phyloP scores from a whole-genome alignment of 2,797 vertebrate genomes.

The Pelodytes ibericus region DNA sequence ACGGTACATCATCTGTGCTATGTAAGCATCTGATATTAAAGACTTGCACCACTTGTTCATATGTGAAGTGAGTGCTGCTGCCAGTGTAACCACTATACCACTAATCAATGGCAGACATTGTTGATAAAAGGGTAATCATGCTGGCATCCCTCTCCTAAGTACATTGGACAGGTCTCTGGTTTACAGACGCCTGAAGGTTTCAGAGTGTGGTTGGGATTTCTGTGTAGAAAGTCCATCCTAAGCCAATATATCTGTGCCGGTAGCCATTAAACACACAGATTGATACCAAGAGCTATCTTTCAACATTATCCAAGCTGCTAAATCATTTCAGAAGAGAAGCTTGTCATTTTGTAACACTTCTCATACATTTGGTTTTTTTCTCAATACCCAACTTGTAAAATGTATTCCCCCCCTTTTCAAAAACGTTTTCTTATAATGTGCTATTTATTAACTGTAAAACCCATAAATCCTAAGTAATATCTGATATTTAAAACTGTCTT shows the following conservation, averaged over 20 bases:
- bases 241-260: neutral
- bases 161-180: conserved; percentile 27
- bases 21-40: neutral
- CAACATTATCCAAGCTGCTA: neutral
- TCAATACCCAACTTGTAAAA: no score
- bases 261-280: neutral
- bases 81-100: conserved; percentile 42
- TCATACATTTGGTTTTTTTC: no score
- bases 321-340: no score
- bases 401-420: no score
- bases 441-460: no score
- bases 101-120: conserved; percentile 40
- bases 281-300: neutral
- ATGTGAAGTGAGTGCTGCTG: conserved; percentile 20
- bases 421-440: no score
- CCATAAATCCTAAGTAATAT: no score
- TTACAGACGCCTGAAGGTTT: conserved; percentile 35
- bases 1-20: no score
- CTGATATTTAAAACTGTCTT: no score
- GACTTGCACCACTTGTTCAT: conserved; percentile 9
- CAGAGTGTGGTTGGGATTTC: neutral
- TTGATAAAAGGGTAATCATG: conserved; percentile 40
- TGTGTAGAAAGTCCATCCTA: neutral
- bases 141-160: conserved; percentile 23
- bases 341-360: no score